Percentiles rank a stretch among this genome's conserved stretches.
Evolutionary conservation across 92 coral and sea anemone genomes (phyloP).

Genomic region (Zoanthus sociatus): DNA sequence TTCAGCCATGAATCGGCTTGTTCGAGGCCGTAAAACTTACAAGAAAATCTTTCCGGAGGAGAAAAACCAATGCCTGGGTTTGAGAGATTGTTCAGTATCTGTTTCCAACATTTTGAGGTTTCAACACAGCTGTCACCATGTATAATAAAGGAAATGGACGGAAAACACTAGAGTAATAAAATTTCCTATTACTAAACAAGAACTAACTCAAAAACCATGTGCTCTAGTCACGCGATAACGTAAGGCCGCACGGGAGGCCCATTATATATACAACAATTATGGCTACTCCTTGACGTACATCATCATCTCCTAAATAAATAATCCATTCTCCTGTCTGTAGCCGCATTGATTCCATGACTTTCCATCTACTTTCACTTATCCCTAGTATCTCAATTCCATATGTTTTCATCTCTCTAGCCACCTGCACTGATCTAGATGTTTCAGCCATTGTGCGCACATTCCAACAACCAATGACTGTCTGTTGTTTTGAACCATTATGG

Average conservation of each 20-base stretch:
- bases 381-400: too few species aligned
- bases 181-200: conserved; percentile 25
- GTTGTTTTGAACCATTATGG: too few species aligned
- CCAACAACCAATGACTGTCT: too few species aligned
- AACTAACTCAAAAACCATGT: conserved; percentile 40
- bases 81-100: conserved; percentile 1
- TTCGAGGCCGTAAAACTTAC: too few species aligned
- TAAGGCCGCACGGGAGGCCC: conserved; percentile 36
- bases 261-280: conserved; percentile 28
- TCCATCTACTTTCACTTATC: too few species aligned
- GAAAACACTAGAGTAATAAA: neutral
- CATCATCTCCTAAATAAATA: too few species aligned
- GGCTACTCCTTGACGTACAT: neutral
- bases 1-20: conserved; percentile 70
- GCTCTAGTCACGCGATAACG: conserved; percentile 28
- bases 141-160: conserved; percentile 23
- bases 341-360: too few species aligned
- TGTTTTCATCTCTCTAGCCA: too few species aligned
- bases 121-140: conserved; percentile 24
- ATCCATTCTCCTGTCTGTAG: too few species aligned
- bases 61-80: conserved; percentile 24
- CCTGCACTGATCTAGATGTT: too few species aligned
- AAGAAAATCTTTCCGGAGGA: conserved; percentile 35
- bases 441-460: too few species aligned
- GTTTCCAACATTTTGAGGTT: conserved; percentile 20